Percentiles rank a stretch among this genome's conserved stretches.
These are phyloP conservation scores for Chionodraco myersi DNA, from an alignment of 2,113 vertebrate genomes.

Conservation along the genomic window DNA sequence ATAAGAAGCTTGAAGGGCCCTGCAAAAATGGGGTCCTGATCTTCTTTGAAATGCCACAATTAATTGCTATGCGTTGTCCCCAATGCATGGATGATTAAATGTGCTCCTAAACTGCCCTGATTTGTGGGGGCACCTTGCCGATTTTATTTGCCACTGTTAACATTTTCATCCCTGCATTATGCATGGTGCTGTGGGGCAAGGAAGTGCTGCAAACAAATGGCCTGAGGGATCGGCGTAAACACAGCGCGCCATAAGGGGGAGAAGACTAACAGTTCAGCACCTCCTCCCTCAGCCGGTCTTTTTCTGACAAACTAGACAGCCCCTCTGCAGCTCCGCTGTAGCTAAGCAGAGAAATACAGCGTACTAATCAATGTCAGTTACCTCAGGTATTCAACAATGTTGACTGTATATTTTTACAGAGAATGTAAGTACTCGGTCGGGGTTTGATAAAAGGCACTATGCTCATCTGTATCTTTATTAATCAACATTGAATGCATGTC, in stretches of 20 bases:
- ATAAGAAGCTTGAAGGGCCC: conserved; percentile 62
- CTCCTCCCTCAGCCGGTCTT: conserved; percentile 53
- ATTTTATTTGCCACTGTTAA: conserved; percentile 90
- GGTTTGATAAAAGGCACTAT: conserved; percentile 38
- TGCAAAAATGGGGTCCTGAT: conserved; percentile 83
- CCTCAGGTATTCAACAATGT: conserved; percentile 13
- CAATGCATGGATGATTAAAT: conserved; percentile 85
- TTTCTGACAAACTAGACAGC: conserved; percentile 59
- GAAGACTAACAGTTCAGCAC: conserved; percentile 67
- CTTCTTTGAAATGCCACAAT: conserved; percentile 87
- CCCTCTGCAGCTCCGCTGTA: conserved; percentile 42
- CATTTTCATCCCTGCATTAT: conserved; percentile 88
- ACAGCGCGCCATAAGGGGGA: conserved; percentile 70
- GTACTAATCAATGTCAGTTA: conserved; percentile 26
- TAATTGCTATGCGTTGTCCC: conserved; percentile 82
- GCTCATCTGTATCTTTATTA: conserved; percentile 64
- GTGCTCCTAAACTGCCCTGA: conserved; percentile 86
- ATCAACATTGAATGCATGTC: conserved; percentile 70
- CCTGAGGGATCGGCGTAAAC: conserved; percentile 83
- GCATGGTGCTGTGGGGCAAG: conserved; percentile 84
- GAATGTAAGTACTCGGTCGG: conserved; percentile 22
- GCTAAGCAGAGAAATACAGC: conserved; percentile 29
- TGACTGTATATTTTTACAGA: conserved; percentile 25
- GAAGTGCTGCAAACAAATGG: conserved; percentile 87
- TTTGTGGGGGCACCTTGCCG: conserved; percentile 88